Evolutionary conservation across 2,113 vertebrate species (phyloP), one percentile per base, ranked within the genome.

Genomic region (Lathamus discolor): DNA sequence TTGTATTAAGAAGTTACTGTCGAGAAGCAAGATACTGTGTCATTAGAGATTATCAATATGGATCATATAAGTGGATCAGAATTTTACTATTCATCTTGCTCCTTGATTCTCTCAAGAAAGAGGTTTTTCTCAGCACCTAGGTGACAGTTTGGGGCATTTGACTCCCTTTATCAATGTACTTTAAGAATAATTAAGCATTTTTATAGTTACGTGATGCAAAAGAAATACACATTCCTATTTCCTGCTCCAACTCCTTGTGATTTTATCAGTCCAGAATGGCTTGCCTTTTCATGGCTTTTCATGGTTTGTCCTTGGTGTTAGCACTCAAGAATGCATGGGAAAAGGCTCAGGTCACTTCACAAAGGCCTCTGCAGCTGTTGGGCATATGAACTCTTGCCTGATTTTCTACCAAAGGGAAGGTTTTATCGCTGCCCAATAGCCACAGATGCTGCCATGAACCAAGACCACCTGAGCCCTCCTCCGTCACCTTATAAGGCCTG

Each of bases 341-440:
- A 57, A 19, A 63, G 51, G 28, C 69, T 62, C 0, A 1, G 6
- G 25, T 57, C 24, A 13, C 43, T 85, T 73, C 0, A 1, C 41
- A n/a, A 24, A 73, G 52, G 59, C 33, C 43, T 68, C 59, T 28
- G 54, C 59, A 55, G 64, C 46, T 20, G 27, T 49, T 77, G 35
- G 24, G n/a, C 15, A 5, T 27, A 23, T 19, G 27, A 25, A 7
- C 10, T 62, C 52, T n/a, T 51, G 70, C 37, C 51, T 73, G 1
- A 11, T 72, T 82, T 61, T 77, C 31, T 41, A 43, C 33, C 18
- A 69, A 43, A 48, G 61, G 29, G 82, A 41, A 63, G 62, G 13
- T 37, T 89, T 62, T 39, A 3, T 51, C 1, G 0, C 31, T 92
- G 46, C 66, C 41, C 0, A 0, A 1, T 63, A 62, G 28, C 24